Percentiles rank a stretch among this genome's conserved stretches.
Evolutionary conservation across 2,888 invertebrate species (phyloP).

Genomic region (Nemotelus nigrinus): DNA sequence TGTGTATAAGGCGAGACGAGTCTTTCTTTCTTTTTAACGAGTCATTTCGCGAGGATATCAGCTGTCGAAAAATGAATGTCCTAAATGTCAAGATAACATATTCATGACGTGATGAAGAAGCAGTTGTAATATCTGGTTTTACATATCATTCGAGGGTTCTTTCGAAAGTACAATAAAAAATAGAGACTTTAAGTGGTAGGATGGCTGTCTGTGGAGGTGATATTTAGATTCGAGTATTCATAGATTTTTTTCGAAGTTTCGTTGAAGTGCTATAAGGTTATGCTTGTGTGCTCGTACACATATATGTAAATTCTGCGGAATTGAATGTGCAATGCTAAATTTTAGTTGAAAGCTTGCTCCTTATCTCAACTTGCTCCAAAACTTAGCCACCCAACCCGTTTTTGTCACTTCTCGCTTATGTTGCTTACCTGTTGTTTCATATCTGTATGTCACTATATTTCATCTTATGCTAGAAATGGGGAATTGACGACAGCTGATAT

Average conservation of each 20-base stretch:
- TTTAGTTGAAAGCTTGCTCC: background rate
- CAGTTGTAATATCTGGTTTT: conserved; percentile 32
- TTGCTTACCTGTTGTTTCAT: too few relatives aligned
- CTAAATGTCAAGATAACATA: conserved; percentile 39
- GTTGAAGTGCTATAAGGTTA: too few relatives aligned
- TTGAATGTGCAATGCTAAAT: background rate
- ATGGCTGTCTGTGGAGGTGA: too few relatives aligned
- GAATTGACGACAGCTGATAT: too few relatives aligned
- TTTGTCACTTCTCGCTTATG: too few relatives aligned
- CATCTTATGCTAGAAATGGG: too few relatives aligned
- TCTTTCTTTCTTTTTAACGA: conserved; percentile 15
- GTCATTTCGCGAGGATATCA: conserved; percentile 28
- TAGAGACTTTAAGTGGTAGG: background rate
- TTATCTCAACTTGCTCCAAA: too few relatives aligned
- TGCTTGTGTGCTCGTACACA: too few relatives aligned
- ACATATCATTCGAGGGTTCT: conserved; percentile 34
- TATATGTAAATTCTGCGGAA: background rate
- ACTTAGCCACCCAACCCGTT: too few relatives aligned
- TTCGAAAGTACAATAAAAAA: conserved; percentile 20
- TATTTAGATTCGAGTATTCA: too few relatives aligned
- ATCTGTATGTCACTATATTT: too few relatives aligned
- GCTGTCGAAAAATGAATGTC: conserved; percentile 36
- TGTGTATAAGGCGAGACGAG: background rate
- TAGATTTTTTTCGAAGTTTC: too few relatives aligned
- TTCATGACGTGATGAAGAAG: conserved; percentile 30